These are phyloP conservation scores for Anarhynchus alexandrinus DNA, from an alignment of 2,113 vertebrate species.

Conservation along the genomic window DNA sequence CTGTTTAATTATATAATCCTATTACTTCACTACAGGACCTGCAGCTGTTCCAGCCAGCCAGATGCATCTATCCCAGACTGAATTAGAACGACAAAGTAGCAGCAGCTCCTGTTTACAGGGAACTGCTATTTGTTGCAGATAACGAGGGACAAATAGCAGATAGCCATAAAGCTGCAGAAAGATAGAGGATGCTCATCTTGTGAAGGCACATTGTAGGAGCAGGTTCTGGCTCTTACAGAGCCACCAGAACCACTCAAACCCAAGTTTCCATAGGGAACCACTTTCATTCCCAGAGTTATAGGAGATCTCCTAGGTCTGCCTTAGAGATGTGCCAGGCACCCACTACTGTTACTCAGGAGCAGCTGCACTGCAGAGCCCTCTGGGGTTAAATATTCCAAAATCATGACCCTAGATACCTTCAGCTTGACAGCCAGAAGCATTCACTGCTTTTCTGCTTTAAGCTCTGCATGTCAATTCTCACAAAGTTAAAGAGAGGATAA, in stretches of 20 bases:
- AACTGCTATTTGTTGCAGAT: neutral
- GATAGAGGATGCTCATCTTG: neutral
- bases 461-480: neutral
- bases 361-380: neutral
- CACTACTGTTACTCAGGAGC: neutral
- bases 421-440: neutral
- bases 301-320: neutral
- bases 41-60: neutral
- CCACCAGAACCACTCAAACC: neutral
- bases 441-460: neutral
- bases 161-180: neutral
- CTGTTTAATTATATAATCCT: neutral
- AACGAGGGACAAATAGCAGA: neutral
- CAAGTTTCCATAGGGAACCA: neutral
- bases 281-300: neutral
- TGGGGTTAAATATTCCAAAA: neutral
- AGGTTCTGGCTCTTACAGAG: neutral
- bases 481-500: slow-evolving; percentile 27
- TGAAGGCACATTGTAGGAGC: neutral
- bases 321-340: neutral
- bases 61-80: neutral
- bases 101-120: neutral
- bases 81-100: neutral
- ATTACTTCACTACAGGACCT: neutral
- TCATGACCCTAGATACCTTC: neutral